Evolutionary conservation across 2,888 invertebrate genomes (phyloP), one percentile per base, ranked within the genome.

Genomic region (Alloscopus bannaensis): DNA sequence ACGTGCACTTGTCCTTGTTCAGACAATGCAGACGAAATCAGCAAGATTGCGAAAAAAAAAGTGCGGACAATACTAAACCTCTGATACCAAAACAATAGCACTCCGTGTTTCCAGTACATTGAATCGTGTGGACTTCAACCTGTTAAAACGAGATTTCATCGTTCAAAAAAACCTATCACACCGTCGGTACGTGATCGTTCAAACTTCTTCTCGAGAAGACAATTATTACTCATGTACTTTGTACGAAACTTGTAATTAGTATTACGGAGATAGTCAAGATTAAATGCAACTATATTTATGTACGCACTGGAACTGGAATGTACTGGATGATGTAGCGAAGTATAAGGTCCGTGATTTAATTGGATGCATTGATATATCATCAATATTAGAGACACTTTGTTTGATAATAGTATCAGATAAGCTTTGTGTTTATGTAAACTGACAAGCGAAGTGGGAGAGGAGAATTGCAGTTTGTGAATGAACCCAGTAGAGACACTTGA

Each of bases 101-200:
- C n/a, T 52, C 3, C 52, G 24, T 20, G 52, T 47, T 47, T 6
- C 18, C 4, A 6, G n/a, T 13, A n/a, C 55, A 64, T 4, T 45
- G n/a, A 18, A 26, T 57, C 72, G 52, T 76, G 76, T 68, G 76
- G 68, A 66, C 76, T 76, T 76, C 18, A 62, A 60, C 60, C 66
- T 60, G 60, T 28, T n/a, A n/a, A n/a, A n/a, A n/a, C n/a, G n/a
- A 68, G 40, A 59, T 36, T 76, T 68, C 40, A 76, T 76, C 76
- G 52, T 52, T 18, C 11, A n/a, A n/a, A 47, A 47, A 13, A 47
- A 3, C 11, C 6, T 47, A 16, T 22, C 73, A 62, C 62, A 57
- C 59, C 3, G 16, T 0, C 18, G 59, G 31, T 18, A 18, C 59
- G 59, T 59, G 59, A 59, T 29, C 59, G 20, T 18, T 42, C 18